A percentile compares a stretch with the other conserved stretches of the same genome.
Evolutionary conservation across 1,140 invertebrate genomes (phyloP).

Genomic region (Cecropterus lyciades): DNA sequence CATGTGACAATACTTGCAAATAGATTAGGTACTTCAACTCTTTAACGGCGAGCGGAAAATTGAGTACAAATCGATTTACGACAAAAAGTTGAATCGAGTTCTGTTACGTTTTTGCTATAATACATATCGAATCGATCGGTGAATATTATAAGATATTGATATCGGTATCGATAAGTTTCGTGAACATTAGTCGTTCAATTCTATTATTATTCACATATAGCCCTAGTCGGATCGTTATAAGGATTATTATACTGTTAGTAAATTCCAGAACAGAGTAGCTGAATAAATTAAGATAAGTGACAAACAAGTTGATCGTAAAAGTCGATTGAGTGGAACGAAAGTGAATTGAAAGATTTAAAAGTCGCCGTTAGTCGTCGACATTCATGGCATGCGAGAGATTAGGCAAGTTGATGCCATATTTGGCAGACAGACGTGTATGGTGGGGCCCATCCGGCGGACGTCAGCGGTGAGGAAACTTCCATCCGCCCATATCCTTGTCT

Average conservation of each 20-base stretch:
- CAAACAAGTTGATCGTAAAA: constrained; percentile 22
- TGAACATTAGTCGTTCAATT: too few species aligned
- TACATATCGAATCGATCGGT: not conserved
- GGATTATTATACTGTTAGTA: not conserved
- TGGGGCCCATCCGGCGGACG: constrained; percentile 67
- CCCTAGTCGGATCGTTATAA: constrained; percentile 1
- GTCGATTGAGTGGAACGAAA: constrained; percentile 38
- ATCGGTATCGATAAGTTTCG: not conserved
- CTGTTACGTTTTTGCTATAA: constrained; percentile 13
- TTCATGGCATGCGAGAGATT: constrained; percentile 44
- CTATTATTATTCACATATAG: not conserved
- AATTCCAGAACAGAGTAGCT: not conserved
- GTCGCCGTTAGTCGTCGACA: constrained; percentile 11
- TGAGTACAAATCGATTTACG: constrained; percentile 50
- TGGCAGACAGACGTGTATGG: constrained; percentile 55
- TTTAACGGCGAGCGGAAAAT: constrained; percentile 52
- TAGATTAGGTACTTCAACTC: constrained; percentile 40
- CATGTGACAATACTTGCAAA: constrained; percentile 65
- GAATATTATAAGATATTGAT: constrained; percentile 10
- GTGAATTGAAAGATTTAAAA: constrained; percentile 40
- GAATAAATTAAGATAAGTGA: constrained; percentile 22
- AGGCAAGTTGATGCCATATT: constrained; percentile 54
- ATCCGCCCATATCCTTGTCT: constrained; percentile 32
- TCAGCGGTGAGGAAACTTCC: constrained; percentile 43
- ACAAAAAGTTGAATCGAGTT: constrained; percentile 31